These are phyloP conservation scores for Carollia perspicillata DNA, from an alignment of 2,113 vertebrate species.

Conservation along the genomic window DNA sequence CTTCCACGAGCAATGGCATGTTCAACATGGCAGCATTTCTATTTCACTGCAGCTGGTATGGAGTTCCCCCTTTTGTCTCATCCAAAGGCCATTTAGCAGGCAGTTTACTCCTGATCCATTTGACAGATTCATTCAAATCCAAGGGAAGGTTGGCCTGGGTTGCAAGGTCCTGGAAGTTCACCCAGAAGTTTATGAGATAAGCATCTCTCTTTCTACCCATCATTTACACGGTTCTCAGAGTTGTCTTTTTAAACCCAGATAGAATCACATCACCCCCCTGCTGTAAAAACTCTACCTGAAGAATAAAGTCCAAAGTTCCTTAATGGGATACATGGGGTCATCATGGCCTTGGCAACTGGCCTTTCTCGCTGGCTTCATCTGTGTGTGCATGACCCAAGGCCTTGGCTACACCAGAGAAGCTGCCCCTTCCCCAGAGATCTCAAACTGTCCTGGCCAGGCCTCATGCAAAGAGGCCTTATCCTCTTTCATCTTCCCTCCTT, in stretches of 20 bases:
- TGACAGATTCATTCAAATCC: constrained; percentile 13
- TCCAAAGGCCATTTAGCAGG: not conserved
- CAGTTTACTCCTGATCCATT: not conserved
- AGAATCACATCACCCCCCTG: not conserved
- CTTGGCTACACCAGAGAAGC: not conserved
- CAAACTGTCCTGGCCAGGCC: not conserved
- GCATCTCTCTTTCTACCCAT: not conserved
- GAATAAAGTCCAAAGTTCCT: not conserved
- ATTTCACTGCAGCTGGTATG: not conserved
- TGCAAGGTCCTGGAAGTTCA: not conserved
- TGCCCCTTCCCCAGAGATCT: not conserved
- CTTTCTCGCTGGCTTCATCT: not conserved
- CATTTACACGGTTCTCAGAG: not conserved
- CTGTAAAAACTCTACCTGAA: not conserved
- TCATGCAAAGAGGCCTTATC: not conserved
- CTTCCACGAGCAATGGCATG: not conserved
- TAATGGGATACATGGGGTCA: not conserved
- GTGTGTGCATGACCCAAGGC: not conserved
- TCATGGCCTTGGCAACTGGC: too few relatives aligned
- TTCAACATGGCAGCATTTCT: not conserved
- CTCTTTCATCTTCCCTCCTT: not conserved
- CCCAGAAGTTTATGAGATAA: not conserved
- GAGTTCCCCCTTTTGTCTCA: not conserved
- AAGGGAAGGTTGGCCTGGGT: not conserved
- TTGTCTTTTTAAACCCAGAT: not conserved